A percentile compares a stretch with the other conserved stretches of the same genome.
Evolutionary conservation across 2,113 vertebrate genomes (phyloP).

Genomic region (Periophthalmodon schlosseri): DNA sequence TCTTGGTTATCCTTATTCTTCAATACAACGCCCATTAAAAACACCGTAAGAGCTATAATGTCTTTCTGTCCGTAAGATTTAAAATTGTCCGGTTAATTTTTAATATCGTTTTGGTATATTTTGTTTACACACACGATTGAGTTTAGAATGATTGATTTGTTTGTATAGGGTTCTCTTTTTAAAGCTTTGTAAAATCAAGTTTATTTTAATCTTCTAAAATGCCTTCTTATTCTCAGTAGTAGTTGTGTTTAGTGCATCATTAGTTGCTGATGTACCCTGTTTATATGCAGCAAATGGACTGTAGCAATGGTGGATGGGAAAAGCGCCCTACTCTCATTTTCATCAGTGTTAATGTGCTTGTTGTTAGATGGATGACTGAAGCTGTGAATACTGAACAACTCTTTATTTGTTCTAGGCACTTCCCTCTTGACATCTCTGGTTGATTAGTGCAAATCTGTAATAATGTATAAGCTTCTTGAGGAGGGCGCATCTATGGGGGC

Average conservation of each 20-base stretch:
- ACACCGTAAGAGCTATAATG: no score
- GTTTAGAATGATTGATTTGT: background rate
- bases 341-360: conserved; percentile 13
- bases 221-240: background rate
- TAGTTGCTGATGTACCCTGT: background rate
- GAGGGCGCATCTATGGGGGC: conserved; percentile 16
- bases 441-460: background rate
- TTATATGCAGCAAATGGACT: conserved; percentile 27
- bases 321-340: background rate
- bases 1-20: no score
- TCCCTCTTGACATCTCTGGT: background rate
- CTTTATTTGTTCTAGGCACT: background rate
- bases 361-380: conserved; percentile 28
- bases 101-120: background rate
- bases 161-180: background rate
- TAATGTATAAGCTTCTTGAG: background rate
- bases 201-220: background rate
- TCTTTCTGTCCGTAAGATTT: no score
- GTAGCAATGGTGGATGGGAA: conserved; percentile 4
- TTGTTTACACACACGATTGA: background rate
- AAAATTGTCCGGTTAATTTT: background rate
- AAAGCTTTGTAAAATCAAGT: background rate
- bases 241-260: background rate
- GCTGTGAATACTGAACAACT: conserved; percentile 22
- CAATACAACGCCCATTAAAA: no score